These are phyloP conservation scores for Bombus superbus DNA, from an alignment of 1,140 invertebrate species.

Conservation along the genomic window DNA sequence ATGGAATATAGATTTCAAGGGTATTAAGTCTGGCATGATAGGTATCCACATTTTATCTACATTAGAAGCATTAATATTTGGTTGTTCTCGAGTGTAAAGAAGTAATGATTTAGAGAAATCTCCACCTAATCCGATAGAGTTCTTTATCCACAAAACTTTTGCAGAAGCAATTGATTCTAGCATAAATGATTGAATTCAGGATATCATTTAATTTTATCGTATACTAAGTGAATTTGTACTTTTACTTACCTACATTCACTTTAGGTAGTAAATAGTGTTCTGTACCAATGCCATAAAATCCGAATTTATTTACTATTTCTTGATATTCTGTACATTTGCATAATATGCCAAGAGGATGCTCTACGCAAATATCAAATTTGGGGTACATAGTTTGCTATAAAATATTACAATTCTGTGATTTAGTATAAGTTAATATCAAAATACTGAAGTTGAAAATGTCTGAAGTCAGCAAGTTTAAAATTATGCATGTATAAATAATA, in stretches of 20 bases:
- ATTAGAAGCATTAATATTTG: constrained; percentile 21
- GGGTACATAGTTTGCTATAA: not conserved
- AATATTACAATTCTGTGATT: constrained; percentile 6
- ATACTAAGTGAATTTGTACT: not conserved
- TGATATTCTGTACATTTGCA: constrained; percentile 52
- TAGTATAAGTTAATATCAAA: constrained; percentile 6
- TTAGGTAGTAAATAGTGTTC: constrained; percentile 6
- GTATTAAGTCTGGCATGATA: constrained; percentile 10
- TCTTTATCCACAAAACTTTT: constrained; percentile 42
- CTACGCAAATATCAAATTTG: constrained; percentile 21
- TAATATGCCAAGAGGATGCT: constrained; percentile 55
- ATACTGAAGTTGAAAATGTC: constrained; percentile 21
- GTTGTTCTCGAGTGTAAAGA: constrained; percentile 2
- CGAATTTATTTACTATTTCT: constrained; percentile 42
- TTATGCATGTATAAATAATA: not conserved
- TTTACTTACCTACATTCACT: constrained; percentile 27
- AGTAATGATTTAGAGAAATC: constrained; percentile 42
- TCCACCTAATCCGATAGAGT: not conserved
- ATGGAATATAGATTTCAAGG: constrained; percentile 11
- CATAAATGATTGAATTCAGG: not conserved
- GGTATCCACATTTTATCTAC: constrained; percentile 41
- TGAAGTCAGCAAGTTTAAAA: constrained; percentile 10
- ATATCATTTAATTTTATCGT: not conserved
- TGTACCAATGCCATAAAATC: constrained; percentile 35
- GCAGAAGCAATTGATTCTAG: constrained; percentile 47